Evolutionary conservation across 2,888 invertebrate genomes (phyloP).

Genomic region (Gastracanthus pulcherrimus): DNA sequence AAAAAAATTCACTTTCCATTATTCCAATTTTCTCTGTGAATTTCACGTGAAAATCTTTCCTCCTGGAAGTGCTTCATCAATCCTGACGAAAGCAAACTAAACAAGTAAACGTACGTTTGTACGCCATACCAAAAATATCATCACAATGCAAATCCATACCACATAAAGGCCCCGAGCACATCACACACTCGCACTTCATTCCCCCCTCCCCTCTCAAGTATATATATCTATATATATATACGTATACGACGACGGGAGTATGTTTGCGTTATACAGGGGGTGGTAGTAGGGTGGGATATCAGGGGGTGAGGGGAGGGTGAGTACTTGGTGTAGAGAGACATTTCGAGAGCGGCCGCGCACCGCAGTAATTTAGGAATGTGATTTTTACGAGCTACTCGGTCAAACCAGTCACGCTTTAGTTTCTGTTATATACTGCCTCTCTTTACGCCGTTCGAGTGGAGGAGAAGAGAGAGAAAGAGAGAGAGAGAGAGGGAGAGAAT

Average conservation of each 20-base stretch:
- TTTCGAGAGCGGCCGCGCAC: background rate
- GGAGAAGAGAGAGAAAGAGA: no score
- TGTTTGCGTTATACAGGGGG: constrained; percentile 18
- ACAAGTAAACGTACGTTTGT: background rate
- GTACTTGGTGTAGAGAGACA: background rate
- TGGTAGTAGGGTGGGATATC: background rate
- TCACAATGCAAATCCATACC: constrained; percentile 38
- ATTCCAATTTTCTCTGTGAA: constrained; percentile 12
- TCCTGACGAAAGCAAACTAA: background rate
- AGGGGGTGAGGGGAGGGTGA: background rate
- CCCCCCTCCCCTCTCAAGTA: background rate
- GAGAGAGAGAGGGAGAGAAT: background rate
- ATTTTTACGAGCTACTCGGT: constrained; percentile 19
- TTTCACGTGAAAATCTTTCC: constrained; percentile 15
- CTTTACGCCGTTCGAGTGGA: background rate
- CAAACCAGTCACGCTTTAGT: constrained; percentile 47
- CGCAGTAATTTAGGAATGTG: constrained; percentile 36
- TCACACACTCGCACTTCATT: background rate
- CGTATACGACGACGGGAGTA: background rate
- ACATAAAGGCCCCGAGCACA: constrained; percentile 35
- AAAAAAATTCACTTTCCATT: no score
- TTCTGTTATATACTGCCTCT: constrained; percentile 45
- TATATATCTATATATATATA: background rate
- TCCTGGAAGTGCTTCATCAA: background rate
- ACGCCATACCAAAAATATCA: constrained; percentile 22